A percentile compares a stretch with the other conserved stretches of the same genome.
phyloP scores from a whole-genome alignment of 2,888 invertebrate genomes.

The Hypercompe scribonia region DNA sequence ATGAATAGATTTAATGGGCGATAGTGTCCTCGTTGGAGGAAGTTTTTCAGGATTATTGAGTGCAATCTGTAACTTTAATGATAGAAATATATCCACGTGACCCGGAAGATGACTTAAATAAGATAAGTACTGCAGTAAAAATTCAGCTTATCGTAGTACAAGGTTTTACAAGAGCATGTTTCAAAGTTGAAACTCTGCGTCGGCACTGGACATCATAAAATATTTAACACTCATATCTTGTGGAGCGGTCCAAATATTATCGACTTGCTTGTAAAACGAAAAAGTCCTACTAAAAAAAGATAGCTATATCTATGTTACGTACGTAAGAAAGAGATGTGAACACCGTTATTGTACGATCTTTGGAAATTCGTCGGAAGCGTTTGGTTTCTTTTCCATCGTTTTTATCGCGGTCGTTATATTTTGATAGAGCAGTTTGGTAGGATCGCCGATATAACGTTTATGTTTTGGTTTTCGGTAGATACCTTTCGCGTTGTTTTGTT shows the following conservation, averaged over 20 bases:
- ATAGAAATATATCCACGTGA: neutral
- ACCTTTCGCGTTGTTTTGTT: conserved; percentile 63
- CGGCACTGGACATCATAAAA: conserved; percentile 82
- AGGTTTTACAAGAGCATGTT: conserved; percentile 43
- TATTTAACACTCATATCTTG: conserved; percentile 84
- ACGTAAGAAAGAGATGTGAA: conserved; percentile 70
- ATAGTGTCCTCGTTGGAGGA: conserved; percentile 20
- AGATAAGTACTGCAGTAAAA: conserved; percentile 46
- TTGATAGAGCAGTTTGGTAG: conserved; percentile 84
- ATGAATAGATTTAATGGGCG: conserved; percentile 54
- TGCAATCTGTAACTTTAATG: conserved; percentile 2
- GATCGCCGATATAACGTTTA: conserved; percentile 85
- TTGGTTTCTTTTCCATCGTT: conserved; percentile 85
- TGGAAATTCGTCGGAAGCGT: conserved; percentile 82
- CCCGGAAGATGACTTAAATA: conserved; percentile 28
- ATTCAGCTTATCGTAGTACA: conserved; percentile 36
- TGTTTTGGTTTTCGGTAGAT: conserved; percentile 78
- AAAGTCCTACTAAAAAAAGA: conserved; percentile 76
- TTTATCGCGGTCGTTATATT: conserved; percentile 86
- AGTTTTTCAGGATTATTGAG: conserved; percentile 9
- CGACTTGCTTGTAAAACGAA: conserved; percentile 82
- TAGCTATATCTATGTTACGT: conserved; percentile 61
- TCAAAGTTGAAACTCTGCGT: conserved; percentile 62
- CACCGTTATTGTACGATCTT: conserved; percentile 81
- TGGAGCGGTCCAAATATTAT: conserved; percentile 82